Evolutionary conservation across 2,113 vertebrate species (phyloP), one percentile per base, ranked within the genome.

Genomic region (Eleginops maclovinus): DNA sequence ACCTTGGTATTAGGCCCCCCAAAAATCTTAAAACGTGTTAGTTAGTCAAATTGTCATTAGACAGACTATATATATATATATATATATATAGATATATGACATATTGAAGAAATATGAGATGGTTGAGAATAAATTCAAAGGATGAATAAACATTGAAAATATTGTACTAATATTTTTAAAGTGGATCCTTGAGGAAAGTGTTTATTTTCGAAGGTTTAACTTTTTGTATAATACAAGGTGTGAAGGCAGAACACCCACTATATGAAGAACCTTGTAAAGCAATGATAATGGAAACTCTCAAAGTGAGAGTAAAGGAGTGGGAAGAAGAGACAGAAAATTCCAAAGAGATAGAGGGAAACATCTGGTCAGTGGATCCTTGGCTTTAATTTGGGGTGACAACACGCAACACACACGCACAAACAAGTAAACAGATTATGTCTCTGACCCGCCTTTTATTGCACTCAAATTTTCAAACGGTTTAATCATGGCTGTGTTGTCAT

Each of bases 341-440:
- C 46, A 13, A 77, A 63, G 43, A 56, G 69, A 86, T 68, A 46
- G 44, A 78, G 64, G 60, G 73, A 62, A 80, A 82, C 83, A 89
- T 88, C 80, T 90, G 82, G 69, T 86, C 76, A 86, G 78, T 81
- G 85, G 61, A 62, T 88, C 54, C 80, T 73, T 75, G 81, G 81
- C 79, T 85, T 75, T 63, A 90, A 64, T 81, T 77, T 56, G 36
- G 68, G 79, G 69, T 81, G 73, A 44, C 43, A 44, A 44, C 43
- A 44, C 43, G 13, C 43, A 76, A 65, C 63, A 17, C 43, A 70
- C 56, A 66, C 1, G 8, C 4, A 36, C 31, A 22, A n/a, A 68
- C 47, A 72, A 44, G 74, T 21, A 28, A 43, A 66, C 71, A 63
- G 3, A 15, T 50, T 13, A 41, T 46, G 15, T 67, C 14, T 16